These are phyloP conservation scores for Hormaphis cornu DNA, from an alignment of 1,140 invertebrate genomes.

Conservation along the genomic window DNA sequence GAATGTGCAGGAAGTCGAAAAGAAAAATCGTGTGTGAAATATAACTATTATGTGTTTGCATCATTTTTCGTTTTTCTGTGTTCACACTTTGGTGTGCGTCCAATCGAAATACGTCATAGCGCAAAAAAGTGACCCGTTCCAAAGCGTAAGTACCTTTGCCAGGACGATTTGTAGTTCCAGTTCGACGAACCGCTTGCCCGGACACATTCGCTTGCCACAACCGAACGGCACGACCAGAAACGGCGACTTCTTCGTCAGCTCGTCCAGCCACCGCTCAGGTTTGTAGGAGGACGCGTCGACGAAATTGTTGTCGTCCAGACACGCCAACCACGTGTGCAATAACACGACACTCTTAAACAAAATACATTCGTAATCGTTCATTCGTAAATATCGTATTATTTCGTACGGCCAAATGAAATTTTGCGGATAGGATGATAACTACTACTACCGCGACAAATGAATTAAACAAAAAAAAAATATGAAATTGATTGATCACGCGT, in stretches of 20 bases:
- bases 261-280: constrained; percentile 71
- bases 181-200: constrained; percentile 71
- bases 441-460: too few species aligned
- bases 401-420: not conserved
- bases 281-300: constrained; percentile 59
- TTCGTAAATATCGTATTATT: too few species aligned
- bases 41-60: too few species aligned
- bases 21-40: too few species aligned
- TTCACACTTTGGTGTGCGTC: not conserved
- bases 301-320: constrained; percentile 67
- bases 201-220: constrained; percentile 67
- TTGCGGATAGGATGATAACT: too few species aligned
- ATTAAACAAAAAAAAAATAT: too few species aligned
- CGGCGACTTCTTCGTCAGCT: constrained; percentile 45
- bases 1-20: too few species aligned
- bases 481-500: too few species aligned
- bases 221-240: constrained; percentile 78
- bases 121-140: too few species aligned
- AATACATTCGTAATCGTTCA: too few species aligned
- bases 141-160: constrained; percentile 51
- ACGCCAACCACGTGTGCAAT: constrained; percentile 74
- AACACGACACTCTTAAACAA: constrained; percentile 64
- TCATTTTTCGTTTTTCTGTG: too few species aligned
- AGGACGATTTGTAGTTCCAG: constrained; percentile 63
- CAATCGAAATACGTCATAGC: too few species aligned